These are phyloP conservation scores for Artemisiospiza belli DNA, from an alignment of 2,113 vertebrate species.

Conservation along the genomic window DNA sequence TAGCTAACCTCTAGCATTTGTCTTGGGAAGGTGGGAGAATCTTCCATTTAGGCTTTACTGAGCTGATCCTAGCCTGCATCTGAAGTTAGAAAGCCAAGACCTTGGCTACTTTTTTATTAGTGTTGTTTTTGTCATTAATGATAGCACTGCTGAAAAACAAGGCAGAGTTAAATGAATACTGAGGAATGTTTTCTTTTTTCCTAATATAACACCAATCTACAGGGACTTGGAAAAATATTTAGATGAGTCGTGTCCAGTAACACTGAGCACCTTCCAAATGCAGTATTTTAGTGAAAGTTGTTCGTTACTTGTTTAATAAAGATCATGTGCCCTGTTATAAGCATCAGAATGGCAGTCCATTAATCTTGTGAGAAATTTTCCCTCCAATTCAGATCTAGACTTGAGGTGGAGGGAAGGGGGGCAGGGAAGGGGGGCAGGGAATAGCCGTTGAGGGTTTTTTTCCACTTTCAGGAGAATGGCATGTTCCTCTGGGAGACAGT, in stretches of 20 bases:
- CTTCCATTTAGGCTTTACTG: background rate
- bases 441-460: slow-evolving; percentile 69
- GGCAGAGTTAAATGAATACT: background rate
- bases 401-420: slow-evolving; percentile 45
- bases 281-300: slow-evolving; percentile 51
- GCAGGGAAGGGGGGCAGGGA: slow-evolving; percentile 42
- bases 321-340: slow-evolving; percentile 78
- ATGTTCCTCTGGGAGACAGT: slow-evolving; percentile 88
- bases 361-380: slow-evolving; percentile 83
- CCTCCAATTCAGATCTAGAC: slow-evolving; percentile 73
- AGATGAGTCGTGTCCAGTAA: slow-evolving; percentile 1
- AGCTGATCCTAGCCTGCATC: background rate
- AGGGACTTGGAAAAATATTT: background rate
- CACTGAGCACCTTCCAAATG: slow-evolving; percentile 59
- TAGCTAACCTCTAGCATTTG: background rate
- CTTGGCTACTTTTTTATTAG: background rate
- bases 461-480: slow-evolving; percentile 89
- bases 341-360: slow-evolving; percentile 82
- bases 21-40: background rate
- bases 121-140: slow-evolving; percentile 31
- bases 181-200: background rate
- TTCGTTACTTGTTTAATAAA: slow-evolving; percentile 70
- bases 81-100: background rate
- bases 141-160: background rate
- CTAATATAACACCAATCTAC: background rate